Base-by-base conservation (phyloP, 2,888 invertebrate genomes). In the Meghimatium bilineatum region DNA sequence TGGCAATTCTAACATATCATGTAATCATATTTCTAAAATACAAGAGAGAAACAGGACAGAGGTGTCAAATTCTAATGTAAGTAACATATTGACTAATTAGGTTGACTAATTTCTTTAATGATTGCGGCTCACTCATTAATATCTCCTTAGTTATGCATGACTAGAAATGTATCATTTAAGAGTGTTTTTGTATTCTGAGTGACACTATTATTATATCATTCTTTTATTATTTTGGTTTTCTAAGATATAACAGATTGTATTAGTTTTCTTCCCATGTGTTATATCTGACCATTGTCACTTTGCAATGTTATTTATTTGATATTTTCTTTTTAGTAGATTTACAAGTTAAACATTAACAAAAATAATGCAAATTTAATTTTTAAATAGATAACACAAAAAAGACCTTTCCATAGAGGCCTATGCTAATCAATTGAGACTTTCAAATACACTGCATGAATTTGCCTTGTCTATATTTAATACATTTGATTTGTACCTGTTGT, bases 61-160 rank as follows among this genome's bases (percentile, higher is more conserved):
- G 75, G 80, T 80, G 52, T 44, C 34, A 44, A 80, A 77, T 56
- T 29, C 56, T 76, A 80, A 72, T 80, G 80, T 80, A 72, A 80
- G 80, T 80, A 80, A 29, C 6, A 29, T n/a, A 1, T n/a, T n/a
- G n/a, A n/a, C n/a, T n/a, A n/a, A n/a, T n/a, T n/a, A n/a, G n/a
- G 1, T 20, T 71, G 56, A 14, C 36, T 52, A 23, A 14, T 52
- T 67, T n/a, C n/a, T n/a, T n/a, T 66, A 49, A 32, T 10, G 52
- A 52, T 23, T 29, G 52, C n/a, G 20, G 20, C 14, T 17, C 29
- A 52, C 29, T 32, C 20, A 17, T n/a, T 12, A 63, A 63, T n/a
- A 63, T n/a, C 3, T 3, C 23, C 23, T 17, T 23, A 36, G n/a
- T 14, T 74, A 44, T 74, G 74, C 74, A 74, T 74, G 74, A 1